Conservation (phyloP, 2,888 invertebrate genomes). For the Chrysolina haemoptera region DNA sequence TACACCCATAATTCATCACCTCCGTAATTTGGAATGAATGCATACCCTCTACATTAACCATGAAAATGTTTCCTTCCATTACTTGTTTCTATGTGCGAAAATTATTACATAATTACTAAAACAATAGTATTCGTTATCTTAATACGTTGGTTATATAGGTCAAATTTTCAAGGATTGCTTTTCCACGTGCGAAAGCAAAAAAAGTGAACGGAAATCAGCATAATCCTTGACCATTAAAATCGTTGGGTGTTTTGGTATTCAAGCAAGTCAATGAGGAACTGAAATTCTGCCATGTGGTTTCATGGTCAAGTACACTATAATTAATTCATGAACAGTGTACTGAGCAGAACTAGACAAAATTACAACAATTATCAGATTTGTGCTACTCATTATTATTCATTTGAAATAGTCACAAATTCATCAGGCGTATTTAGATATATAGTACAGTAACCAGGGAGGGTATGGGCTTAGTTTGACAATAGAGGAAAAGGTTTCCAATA, state of each 20-base stretch:
- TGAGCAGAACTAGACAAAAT: no score
- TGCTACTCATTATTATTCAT: no score
- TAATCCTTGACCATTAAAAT: slow-evolving; percentile 13
- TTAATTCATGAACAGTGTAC: neutral
- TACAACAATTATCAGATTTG: no score
- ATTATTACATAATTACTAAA: neutral
- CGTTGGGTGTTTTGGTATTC: slow-evolving; percentile 5
- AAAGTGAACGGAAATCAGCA: neutral
- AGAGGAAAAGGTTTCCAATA: no score
- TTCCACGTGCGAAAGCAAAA: slow-evolving; percentile 11
- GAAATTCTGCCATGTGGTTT: slow-evolving; percentile 2
- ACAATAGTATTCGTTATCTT: slow-evolving; percentile 3
- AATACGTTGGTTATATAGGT: slow-evolving; percentile 1
- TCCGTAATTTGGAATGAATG: neutral
- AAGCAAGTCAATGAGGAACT: neutral
- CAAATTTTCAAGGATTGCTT: neutral
- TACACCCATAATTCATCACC: no score
- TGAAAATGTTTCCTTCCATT: slow-evolving; percentile 5
- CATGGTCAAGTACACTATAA: slow-evolving; percentile 15
- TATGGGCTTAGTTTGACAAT: no score
- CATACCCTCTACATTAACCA: neutral
- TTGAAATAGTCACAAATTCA: no score
- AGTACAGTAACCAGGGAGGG: no score
- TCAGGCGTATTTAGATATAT: no score
- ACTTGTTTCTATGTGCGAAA: slow-evolving; percentile 6